Evolutionary conservation across 2,113 vertebrate genomes (phyloP), one percentile per base, ranked within the genome.

Genomic region (Bothrops jararaca): DNA sequence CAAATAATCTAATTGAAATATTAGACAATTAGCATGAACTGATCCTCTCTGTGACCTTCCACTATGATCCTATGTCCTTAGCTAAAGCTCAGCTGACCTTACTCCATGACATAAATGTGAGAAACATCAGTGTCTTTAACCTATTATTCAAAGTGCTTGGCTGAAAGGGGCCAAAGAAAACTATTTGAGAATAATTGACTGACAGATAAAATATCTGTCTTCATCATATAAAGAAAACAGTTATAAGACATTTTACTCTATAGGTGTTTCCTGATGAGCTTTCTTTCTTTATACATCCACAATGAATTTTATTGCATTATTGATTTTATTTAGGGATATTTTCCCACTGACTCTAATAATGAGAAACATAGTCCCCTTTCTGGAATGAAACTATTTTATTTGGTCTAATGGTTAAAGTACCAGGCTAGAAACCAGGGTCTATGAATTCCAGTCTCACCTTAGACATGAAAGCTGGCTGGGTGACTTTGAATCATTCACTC

Each of bases 361-460:
- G 54, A 94, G 24, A 95, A 39, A 90, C 42, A 89, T 93, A 13
- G 12, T 60, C 96, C 94, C 22, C 96, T 96, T 93, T 69, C 89
- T 91, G 74, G 91, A 91, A 89, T 93, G 89, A 96, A 95, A 50
- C 20, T 90, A 39, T 20, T 7, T 94, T 96, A 29, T 18, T 42
- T 42, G 34, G 74, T 80, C 7, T 80, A 22, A 18, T 80, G n/a
- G 20, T 80, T 22, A 34, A 39, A 15, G 15, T 6, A 80, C 0
- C 5, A 80, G 34, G 18, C 34, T 22, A 80, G 34, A 80, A 80
- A 80, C 18, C 34, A 34, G 15, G 18, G 34, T 8, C 34, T 20
- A 6, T 80, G 69, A 80, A 39, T 39, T 80, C 34, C 9, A 80
- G 18, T 80, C 34, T 6, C 2, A 39, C 34, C 34, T 39, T 80